Evolutionary conservation across 2,888 invertebrate genomes (phyloP), one percentile per base, ranked within the genome.

Genomic region (Sphaerophoria taeniata): DNA sequence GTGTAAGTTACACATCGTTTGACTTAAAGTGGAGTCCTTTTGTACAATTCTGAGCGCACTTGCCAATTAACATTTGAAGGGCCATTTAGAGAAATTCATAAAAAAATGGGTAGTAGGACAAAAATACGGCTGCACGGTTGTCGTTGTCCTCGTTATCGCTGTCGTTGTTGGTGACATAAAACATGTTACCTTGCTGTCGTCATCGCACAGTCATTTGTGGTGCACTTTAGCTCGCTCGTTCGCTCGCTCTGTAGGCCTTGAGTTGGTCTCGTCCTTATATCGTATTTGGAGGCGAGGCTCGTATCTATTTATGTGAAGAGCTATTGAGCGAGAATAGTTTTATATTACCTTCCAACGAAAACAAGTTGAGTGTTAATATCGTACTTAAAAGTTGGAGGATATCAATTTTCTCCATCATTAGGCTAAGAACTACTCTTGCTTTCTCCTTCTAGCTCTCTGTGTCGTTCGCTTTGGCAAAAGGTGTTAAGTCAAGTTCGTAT

Each of bases 11-110:
- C 63, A 81, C 51, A 53, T 81, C 76, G 76, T 85, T 85, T 76
- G 85, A 45, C 81, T 81, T 81, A 76, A 58, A 85, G 24, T 24
- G 24, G 76, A 73, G 81, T 77, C 85, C 85, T 85, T 73, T 58
- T 81, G 85, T 77, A 85, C 76, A 76, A 81, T 85, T 81, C 39
- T 6, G 72, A 85, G 81, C 76, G 85, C 76, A 85, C 73, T 85
- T 85, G 80, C 85, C 85, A 85, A 85, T 85, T 85, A 85, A 85
- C 81, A 85, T 85, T 80, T 81, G 76, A 77, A 85, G 85, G 53
- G 70, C 73, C 85, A 77, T 85, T 85, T 85, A 81, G 53, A 69
- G 72, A 75, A 60, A 60, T 60, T 43, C 0, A 34, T 0, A 65
- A 70, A 45, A 16, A 34, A 34, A 60, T 16, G 51, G 14, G 36